These are phyloP conservation scores for Endomychus coccineus DNA, from an alignment of 2,888 invertebrate genomes.

Conservation along the genomic window DNA sequence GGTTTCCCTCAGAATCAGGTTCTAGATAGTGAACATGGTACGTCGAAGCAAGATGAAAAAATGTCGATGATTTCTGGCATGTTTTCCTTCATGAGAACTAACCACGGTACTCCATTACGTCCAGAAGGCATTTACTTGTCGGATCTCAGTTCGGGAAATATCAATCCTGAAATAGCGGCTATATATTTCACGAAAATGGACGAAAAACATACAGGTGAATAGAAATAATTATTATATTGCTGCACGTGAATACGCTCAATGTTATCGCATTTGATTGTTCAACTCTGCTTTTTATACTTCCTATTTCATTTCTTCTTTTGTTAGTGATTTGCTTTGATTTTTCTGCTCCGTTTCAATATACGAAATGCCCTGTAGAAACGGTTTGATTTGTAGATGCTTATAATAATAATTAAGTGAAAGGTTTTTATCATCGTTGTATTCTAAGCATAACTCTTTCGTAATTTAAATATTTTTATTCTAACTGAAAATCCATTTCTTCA, in stretches of 20 bases:
- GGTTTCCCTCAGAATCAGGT: constrained; percentile 59
- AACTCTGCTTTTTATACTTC: background rate
- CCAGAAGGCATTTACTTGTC: constrained; percentile 85
- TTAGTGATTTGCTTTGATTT: constrained; percentile 4
- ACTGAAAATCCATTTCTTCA: no score
- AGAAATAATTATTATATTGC: constrained; percentile 1
- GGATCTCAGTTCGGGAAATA: constrained; percentile 78
- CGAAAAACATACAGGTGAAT: constrained; percentile 30
- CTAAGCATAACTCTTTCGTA: no score
- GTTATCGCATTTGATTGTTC: constrained; percentile 5
- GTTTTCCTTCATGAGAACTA: constrained; percentile 87
- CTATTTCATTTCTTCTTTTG: constrained; percentile 2
- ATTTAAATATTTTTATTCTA: no score
- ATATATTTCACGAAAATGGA: constrained; percentile 65
- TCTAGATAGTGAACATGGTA: constrained; percentile 30
- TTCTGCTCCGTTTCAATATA: no score
- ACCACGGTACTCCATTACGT: constrained; percentile 32
- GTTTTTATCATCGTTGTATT: no score
- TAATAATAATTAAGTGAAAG: no score
- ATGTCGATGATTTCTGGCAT: constrained; percentile 81
- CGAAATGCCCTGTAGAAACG: no score
- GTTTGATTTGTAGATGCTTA: no score
- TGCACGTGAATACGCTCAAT: no score
- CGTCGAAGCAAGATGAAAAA: constrained; percentile 36
- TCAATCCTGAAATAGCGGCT: constrained; percentile 88